Percentiles rank a stretch among this genome's conserved stretches.
Evolutionary conservation across 1,140 invertebrate genomes (phyloP).

Genomic region (Helicoverpa zea): DNA sequence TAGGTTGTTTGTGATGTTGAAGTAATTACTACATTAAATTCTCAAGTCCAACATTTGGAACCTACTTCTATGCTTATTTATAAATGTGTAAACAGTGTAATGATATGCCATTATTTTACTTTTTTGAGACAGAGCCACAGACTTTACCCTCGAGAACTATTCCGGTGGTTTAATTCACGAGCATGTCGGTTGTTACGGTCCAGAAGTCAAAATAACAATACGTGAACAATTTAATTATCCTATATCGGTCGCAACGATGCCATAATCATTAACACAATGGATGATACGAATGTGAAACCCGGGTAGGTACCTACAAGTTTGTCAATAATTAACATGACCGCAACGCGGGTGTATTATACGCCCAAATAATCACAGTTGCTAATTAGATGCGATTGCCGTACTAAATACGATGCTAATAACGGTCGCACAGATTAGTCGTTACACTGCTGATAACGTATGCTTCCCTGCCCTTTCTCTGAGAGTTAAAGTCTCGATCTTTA

Average conservation of each 20-base stretch:
- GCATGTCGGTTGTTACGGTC: background rate
- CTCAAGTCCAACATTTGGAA: too few species aligned
- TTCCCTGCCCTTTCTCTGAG: too few species aligned
- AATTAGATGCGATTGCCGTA: constrained; percentile 56
- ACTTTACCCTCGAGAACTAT: constrained; percentile 5
- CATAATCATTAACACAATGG: constrained; percentile 51
- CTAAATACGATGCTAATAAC: constrained; percentile 46
- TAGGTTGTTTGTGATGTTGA: background rate
- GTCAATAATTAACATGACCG: constrained; percentile 63
- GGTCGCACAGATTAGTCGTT: constrained; percentile 19
- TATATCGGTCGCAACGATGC: constrained; percentile 34
- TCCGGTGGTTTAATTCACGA: background rate
- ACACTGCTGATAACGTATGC: background rate
- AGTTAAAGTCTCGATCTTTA: background rate
- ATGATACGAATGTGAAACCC: constrained; percentile 36
- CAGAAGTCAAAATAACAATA: constrained; percentile 37
- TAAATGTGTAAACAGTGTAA: too few species aligned
- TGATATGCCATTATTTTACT: too few species aligned
- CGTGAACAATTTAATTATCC: constrained; percentile 40
- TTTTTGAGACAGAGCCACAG: too few species aligned
- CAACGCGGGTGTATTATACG: constrained; percentile 53
- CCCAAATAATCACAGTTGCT: constrained; percentile 56
- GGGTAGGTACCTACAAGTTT: constrained; percentile 39
- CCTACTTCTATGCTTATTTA: too few species aligned
- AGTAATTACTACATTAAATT: background rate